Evolutionary conservation across 1,140 invertebrate genomes (phyloP).

Genomic region (Drosophila nannoptera): DNA sequence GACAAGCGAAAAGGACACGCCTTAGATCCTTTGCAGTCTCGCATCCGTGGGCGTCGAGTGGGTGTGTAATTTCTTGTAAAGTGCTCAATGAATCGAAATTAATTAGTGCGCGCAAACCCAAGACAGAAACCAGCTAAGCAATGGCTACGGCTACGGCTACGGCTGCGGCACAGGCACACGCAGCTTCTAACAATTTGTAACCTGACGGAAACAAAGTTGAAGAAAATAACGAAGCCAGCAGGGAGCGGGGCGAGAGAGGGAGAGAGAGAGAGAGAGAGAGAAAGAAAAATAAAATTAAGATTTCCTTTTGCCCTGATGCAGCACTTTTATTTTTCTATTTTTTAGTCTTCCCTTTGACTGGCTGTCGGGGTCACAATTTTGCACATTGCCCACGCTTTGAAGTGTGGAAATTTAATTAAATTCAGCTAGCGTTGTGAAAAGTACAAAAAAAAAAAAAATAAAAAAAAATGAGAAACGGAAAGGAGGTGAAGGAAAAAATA

Average conservation of each 20-base stretch:
- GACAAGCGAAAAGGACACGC: slow-evolving; percentile 3
- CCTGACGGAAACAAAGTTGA: slow-evolving; percentile 68
- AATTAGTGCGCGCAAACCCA: slow-evolving; percentile 66
- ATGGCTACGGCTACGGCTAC: background rate
- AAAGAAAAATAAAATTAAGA: slow-evolving; percentile 63
- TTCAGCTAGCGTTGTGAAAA: slow-evolving; percentile 63
- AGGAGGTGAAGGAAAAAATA: slow-evolving; percentile 36
- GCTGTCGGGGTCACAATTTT: slow-evolving; percentile 56
- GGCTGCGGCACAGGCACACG: slow-evolving; percentile 7
- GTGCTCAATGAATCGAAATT: slow-evolving; percentile 78
- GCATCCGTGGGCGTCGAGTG: slow-evolving; percentile 34
- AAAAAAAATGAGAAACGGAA: background rate
- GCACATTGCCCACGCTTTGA: slow-evolving; percentile 73
- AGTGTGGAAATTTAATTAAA: slow-evolving; percentile 77
- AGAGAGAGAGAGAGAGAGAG: background rate
- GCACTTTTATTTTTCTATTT: slow-evolving; percentile 32
- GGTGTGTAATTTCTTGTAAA: slow-evolving; percentile 77
- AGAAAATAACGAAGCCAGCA: slow-evolving; percentile 58
- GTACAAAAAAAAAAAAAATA: slow-evolving; percentile 27
- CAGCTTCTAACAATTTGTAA: slow-evolving; percentile 65
- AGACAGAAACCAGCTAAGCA: slow-evolving; percentile 32
- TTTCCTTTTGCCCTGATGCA: slow-evolving; percentile 64
- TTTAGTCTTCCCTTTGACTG: slow-evolving; percentile 36
- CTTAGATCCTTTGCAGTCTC: background rate
- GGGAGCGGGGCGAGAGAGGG: slow-evolving; percentile 2